A percentile compares a stretch with the other conserved stretches of the same genome.
Conservation (phyloP, 2,113 vertebrate genomes). For the Alligator sinensis region DNA sequence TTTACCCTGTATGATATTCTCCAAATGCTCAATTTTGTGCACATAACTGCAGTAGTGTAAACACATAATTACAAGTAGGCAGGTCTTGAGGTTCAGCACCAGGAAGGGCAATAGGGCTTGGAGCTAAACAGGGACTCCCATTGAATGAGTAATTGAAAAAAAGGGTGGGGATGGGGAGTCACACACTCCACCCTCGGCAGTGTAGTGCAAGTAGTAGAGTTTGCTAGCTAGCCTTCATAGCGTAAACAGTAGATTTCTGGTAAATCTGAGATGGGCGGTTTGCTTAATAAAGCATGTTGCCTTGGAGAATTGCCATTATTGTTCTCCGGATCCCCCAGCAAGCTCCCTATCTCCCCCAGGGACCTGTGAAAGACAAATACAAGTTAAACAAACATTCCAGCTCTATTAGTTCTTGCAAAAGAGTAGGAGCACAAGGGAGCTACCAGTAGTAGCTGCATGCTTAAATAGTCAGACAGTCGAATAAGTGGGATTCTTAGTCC, state of each 20-base stretch:
- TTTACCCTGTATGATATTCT: neutral
- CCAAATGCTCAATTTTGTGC: neutral
- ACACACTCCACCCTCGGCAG: neutral
- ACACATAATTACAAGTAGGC: rapidly evolving
- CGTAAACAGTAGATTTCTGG: rapidly evolving
- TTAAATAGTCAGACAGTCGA: neutral
- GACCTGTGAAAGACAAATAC: neutral
- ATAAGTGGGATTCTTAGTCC: rapidly evolving
- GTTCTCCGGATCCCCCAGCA: neutral
- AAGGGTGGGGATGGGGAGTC: neutral
- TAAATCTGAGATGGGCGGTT: neutral
- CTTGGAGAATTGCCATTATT: neutral
- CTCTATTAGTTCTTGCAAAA: neutral
- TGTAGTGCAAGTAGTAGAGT: rapidly evolving
- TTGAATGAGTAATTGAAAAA: neutral
- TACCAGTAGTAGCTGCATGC: rapidly evolving
- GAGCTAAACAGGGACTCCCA: neutral
- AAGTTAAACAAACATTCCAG: neutral
- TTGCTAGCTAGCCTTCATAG: neutral
- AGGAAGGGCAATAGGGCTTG: neutral
- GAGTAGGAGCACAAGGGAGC: rapidly evolving
- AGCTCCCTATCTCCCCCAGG: rapidly evolving
- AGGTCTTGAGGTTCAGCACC: rapidly evolving
- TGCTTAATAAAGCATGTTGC: neutral
- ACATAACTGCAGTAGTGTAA: neutral